Conservation (phyloP, 2,797 vertebrate genomes). For the Eupleurogrammus muticus region DNA sequence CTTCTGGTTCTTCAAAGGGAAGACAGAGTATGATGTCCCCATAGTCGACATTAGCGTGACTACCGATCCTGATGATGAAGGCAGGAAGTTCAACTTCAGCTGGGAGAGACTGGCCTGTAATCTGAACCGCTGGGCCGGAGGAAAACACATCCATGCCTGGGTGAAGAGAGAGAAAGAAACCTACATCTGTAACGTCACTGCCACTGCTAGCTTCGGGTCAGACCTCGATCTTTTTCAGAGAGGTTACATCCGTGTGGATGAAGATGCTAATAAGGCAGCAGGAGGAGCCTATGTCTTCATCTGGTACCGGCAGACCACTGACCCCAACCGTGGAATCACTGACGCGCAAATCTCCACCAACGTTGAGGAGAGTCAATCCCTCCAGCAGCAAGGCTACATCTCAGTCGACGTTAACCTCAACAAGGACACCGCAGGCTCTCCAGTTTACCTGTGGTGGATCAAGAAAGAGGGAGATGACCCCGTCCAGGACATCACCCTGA, state of each 20-base stretch:
- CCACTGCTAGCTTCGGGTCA: not conserved
- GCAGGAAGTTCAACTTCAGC: rapidly evolving
- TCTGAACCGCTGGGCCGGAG: not conserved
- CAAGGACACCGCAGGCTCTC: rapidly evolving
- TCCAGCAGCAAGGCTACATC: not conserved
- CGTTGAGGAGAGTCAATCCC: rapidly evolving
- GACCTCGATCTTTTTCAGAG: rapidly evolving
- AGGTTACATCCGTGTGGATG: constrained; percentile 24
- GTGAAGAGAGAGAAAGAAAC: constrained; percentile 20
- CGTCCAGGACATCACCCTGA: not conserved
- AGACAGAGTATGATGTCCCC: not conserved
- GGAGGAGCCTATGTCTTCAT: not conserved
- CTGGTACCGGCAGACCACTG: constrained; percentile 30
- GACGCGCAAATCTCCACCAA: constrained; percentile 12
- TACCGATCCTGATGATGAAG: not conserved
- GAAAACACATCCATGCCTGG: not conserved
- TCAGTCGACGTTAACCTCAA: constrained; percentile 1
- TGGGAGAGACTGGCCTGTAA: constrained; percentile 26
- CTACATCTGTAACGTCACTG: constrained; percentile 23
- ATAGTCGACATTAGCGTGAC: not conserved
- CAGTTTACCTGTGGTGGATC: constrained; percentile 27
- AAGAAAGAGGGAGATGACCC: not conserved
- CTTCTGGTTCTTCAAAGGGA: constrained; percentile 14
- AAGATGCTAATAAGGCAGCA: not conserved
- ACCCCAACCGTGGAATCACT: not conserved